These are phyloP conservation scores for Parapsyche elsis DNA, from an alignment of 1,140 invertebrate species.

Conservation along the genomic window DNA sequence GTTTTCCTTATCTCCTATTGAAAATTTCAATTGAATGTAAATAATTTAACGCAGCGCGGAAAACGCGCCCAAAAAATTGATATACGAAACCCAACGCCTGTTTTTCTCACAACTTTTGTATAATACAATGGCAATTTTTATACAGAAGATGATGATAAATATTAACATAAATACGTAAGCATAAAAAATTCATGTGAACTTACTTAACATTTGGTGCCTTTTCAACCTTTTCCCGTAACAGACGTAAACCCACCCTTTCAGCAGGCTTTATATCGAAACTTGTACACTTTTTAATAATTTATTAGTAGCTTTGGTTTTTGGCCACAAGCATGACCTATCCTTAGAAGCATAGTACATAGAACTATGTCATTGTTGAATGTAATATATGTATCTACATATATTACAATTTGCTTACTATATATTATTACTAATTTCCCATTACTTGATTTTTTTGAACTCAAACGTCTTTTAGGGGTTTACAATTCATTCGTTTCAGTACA, in stretches of 20 bases:
- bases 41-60: slow-evolving; percentile 22
- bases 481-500: not conserved
- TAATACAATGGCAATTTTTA: not conserved
- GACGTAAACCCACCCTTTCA: no score
- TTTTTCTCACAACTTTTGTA: not conserved
- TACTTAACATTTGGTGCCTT: not conserved
- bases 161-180: not conserved
- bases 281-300: no score
- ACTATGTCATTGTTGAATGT: no score
- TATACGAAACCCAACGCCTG: slow-evolving; percentile 15
- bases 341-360: no score
- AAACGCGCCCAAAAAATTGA: slow-evolving; percentile 7
- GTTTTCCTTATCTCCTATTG: slow-evolving; percentile 41
- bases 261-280: no score
- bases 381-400: no score
- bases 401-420: no score
- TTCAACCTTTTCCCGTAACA: not conserved
- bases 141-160: not conserved
- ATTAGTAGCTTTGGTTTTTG: no score
- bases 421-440: no score
- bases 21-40: slow-evolving; percentile 44
- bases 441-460: no score
- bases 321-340: no score
- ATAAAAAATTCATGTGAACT: not conserved
- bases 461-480: no score